Evolutionary conservation across 2,797 vertebrate species (phyloP).

Genomic region (Miichthys miiuy): DNA sequence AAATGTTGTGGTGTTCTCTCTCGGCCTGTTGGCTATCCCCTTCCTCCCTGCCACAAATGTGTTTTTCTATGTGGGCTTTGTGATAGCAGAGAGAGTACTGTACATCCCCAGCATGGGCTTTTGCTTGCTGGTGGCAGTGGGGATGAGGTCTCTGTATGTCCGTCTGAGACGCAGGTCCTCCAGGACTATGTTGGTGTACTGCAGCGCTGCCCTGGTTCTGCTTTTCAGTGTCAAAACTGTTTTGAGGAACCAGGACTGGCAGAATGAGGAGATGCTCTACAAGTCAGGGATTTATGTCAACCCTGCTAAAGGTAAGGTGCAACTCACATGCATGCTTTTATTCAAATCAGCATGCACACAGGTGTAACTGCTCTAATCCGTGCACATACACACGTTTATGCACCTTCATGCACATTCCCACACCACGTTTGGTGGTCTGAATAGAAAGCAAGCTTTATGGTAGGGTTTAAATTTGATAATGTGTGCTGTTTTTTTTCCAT

Average conservation of each 20-base stretch:
- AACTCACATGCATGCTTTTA: not conserved
- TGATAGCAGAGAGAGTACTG: conserved; percentile 97
- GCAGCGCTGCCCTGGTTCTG: conserved; percentile 89
- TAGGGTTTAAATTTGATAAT: conserved; percentile 22
- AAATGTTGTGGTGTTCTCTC: conserved; percentile 92
- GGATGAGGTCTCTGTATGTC: conserved; percentile 91
- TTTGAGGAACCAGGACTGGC: conserved; percentile 96
- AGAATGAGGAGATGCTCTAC: conserved; percentile 99
- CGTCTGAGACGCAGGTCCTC: conserved; percentile 88
- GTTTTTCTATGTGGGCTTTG: conserved; percentile 99
- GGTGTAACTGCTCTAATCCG: not conserved
- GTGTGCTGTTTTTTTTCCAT: conserved; percentile 9
- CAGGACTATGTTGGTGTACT: conserved; percentile 91
- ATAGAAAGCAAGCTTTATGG: conserved; percentile 16
- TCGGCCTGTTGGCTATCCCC: conserved; percentile 93
- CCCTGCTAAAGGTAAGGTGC: conserved; percentile 95
- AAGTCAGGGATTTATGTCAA: conserved; percentile 99
- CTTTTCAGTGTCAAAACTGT: conserved; percentile 94
- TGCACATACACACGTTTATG: not conserved
- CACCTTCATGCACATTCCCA: not conserved
- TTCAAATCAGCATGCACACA: not conserved
- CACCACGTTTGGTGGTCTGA: not conserved
- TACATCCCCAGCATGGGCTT: conserved; percentile 99
- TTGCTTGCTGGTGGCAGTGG: conserved; percentile 95
- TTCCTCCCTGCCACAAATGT: conserved; percentile 98